These are phyloP conservation scores for Apteryx owenii DNA, from an alignment of 2,113 vertebrate species.

Conservation along the genomic window DNA sequence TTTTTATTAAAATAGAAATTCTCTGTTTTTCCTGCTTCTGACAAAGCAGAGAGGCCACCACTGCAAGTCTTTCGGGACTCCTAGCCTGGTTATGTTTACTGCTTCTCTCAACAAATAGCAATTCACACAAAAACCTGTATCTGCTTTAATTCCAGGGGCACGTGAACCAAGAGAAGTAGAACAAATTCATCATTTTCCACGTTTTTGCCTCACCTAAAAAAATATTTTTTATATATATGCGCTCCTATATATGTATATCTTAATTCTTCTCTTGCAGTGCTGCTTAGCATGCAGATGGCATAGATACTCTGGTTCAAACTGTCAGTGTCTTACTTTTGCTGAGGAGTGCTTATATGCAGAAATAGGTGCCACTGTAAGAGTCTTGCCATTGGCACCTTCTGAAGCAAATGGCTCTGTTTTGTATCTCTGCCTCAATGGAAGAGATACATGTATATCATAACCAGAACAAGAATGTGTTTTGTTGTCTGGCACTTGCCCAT, in stretches of 20 bases:
- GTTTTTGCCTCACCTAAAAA: not conserved
- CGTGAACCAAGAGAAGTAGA: not conserved
- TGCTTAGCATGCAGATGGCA: not conserved
- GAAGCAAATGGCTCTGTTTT: not conserved
- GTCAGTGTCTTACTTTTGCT: not conserved
- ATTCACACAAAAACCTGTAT: not conserved
- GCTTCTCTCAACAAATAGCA: not conserved
- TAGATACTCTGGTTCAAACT: not conserved
- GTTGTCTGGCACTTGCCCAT: not conserved
- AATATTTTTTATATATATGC: too few species aligned
- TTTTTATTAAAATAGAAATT: slow-evolving; percentile 19
- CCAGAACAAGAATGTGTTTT: not conserved
- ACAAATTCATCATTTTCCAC: not conserved
- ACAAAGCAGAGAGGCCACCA: not conserved
- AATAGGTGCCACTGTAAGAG: not conserved
- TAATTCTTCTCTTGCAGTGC: not conserved
- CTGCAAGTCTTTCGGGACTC: not conserved
- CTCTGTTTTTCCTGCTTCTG: not conserved
- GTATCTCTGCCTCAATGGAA: not conserved
- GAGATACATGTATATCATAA: not conserved
- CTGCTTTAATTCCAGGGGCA: not conserved
- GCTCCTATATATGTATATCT: not conserved
- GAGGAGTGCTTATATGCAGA: not conserved
- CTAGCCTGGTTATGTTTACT: not conserved
- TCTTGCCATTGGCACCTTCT: not conserved